phyloP scores from a whole-genome alignment of 2,888 invertebrate genomes.

The Limenitis camilla region DNA sequence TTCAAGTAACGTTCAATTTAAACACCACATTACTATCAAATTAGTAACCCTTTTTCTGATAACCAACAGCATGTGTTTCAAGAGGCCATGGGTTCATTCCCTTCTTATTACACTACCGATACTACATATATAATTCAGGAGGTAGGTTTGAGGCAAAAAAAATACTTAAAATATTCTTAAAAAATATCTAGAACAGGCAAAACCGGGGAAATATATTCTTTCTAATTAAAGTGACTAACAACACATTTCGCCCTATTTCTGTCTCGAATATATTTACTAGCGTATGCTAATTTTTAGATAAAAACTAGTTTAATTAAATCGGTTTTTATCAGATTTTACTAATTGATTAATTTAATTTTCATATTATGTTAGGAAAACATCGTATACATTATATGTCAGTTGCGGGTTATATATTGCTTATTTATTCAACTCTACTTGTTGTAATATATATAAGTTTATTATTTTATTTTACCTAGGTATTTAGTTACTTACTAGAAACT shows the following conservation, averaged over 20 bases:
- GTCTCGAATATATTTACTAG: not conserved
- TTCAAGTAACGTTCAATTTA: too few species aligned
- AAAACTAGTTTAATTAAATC: constrained; percentile 8
- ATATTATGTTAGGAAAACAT: not conserved
- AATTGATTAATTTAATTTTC: constrained; percentile 5
- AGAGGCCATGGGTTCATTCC: too few species aligned
- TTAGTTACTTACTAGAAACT: too few species aligned
- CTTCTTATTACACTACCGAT: too few species aligned
- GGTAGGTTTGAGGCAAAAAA: too few species aligned
- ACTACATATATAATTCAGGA: too few species aligned
- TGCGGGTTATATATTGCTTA: constrained; percentile 5
- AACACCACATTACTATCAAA: too few species aligned
- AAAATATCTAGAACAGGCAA: not conserved
- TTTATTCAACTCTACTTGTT: constrained; percentile 6
- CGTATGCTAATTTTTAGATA: constrained; percentile 6
- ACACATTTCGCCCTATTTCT: constrained; percentile 4
- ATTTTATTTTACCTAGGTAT: too few species aligned
- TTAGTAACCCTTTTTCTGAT: too few species aligned
- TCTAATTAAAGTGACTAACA: constrained; percentile 4
- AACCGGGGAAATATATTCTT: constrained; percentile 3
- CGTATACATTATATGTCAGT: not conserved
- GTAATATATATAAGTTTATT: not conserved
- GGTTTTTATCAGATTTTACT: constrained; percentile 7
- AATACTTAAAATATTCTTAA: too few species aligned
- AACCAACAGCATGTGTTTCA: too few species aligned